Evolutionary conservation across 1,140 invertebrate genomes (phyloP), one percentile per base, ranked within the genome.

Genomic region (Drosophila eugracilis): DNA sequence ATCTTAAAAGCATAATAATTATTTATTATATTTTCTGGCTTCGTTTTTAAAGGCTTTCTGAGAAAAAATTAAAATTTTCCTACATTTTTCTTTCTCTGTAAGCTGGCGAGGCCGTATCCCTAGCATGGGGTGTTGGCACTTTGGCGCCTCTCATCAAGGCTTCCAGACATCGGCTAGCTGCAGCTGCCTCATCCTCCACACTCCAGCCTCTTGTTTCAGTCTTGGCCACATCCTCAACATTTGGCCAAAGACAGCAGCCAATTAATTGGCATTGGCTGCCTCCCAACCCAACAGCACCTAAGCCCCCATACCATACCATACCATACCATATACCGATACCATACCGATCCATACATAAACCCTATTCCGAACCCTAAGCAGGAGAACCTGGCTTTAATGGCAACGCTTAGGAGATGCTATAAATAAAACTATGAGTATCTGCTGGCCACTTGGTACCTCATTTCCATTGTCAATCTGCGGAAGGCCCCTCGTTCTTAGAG

Each of bases 61-160:
- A n/a, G n/a, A n/a, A n/a, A n/a, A 26, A 7, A 12, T 32, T n/a
- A 1, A 32, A 15, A 1, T 17, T 17, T 17, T 17, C 14, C 2
- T 2, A 3, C 15, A 17, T 9, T 7, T 41, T 30, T 52, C 17
- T 30, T 26, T 12, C 7, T 34, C 28, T 72, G 62, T 39, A 24
- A 36, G 41, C 28, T 30, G 34, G 21, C 41, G 34, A 59, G 49
- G 21, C 41, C 30, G 44, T 21, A 37, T 47, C 24, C 45, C 62
- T 57, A 44, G 47, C 52, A 74, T 67, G 77, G 81, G 83, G 81
- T 86, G 83, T 86, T 88, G 83, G 70, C 75, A 76, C 78, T 88
- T 85, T 88, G 83, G 83, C 83, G 83, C 83, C 83, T 88, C 83
- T 88, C 83, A 88, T 88, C 83, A 86, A 72, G 83, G 44, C 45